Evolutionary conservation across 2,797 vertebrate species (phyloP).

Genomic region (Ciconia nigra): DNA sequence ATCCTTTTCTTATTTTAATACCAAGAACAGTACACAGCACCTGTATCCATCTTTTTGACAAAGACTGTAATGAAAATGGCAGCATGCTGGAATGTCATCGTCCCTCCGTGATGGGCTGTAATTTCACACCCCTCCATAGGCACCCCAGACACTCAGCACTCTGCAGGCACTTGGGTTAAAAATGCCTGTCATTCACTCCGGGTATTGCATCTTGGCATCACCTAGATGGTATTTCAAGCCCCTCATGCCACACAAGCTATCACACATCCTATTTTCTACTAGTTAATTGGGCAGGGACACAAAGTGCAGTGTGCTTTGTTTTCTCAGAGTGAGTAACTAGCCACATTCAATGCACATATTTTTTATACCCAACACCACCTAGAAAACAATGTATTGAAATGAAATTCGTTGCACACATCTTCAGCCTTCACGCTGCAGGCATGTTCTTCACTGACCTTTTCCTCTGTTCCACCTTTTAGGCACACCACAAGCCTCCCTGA

Average conservation of each 20-base stretch:
- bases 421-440: not conserved
- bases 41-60: constrained; percentile 3
- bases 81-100: not conserved
- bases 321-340: not conserved
- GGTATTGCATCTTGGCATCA: not conserved
- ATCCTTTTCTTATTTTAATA: constrained; percentile 22
- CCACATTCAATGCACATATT: not conserved
- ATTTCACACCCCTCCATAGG: not conserved
- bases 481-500: not conserved
- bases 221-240: not conserved
- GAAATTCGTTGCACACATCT: not conserved
- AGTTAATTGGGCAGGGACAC: not conserved
- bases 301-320: rapidly evolving
- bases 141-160: not conserved
- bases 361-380: not conserved
- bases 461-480: not conserved
- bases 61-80: not conserved
- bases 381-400: not conserved
- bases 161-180: not conserved
- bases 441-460: not conserved
- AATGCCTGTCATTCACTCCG: not conserved
- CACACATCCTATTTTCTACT: not conserved
- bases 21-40: constrained; percentile 1
- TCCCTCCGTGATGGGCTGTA: not conserved
- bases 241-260: not conserved